Evolutionary conservation across 2,888 invertebrate species (phyloP), one percentile per base, ranked within the genome.

Genomic region (Pilophorus perplexus): DNA sequence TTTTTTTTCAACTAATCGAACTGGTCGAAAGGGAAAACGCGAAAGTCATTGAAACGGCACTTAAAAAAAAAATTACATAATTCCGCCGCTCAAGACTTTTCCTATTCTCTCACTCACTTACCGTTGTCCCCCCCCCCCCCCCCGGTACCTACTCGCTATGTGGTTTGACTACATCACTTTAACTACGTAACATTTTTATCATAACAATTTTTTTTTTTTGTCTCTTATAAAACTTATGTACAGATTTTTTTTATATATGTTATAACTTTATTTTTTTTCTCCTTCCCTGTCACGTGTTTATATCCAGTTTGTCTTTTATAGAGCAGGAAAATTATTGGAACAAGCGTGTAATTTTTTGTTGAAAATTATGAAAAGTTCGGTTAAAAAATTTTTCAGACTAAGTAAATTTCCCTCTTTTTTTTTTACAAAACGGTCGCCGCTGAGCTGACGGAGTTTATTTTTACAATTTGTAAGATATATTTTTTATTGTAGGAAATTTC

Each of bases 391-490:
- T n/a, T n/a, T n/a, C n/a, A n/a, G n/a, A n/a, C n/a, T n/a, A n/a
- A n/a, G n/a, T n/a, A n/a, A n/a, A n/a, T n/a, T n/a, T n/a, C n/a
- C n/a, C n/a, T n/a, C n/a, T n/a, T n/a, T n/a, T n/a, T n/a, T n/a
- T n/a, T n/a, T n/a, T n/a, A n/a, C n/a, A n/a, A n/a, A n/a, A n/a
- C n/a, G n/a, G n/a, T n/a, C n/a, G n/a, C n/a, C n/a, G n/a, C n/a
- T n/a, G 55, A 55, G 37, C 38, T 55, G 55, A 55, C 38, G 68
- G 66, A 65, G 50, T 60, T 67, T 66, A 66, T 68, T 68, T 68
- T 68, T 68, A 66, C 68, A 66, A 57, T 68, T 68, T 68, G 68
- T 68, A 68, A 68, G 68, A 68, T 68, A 65, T 65, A 66, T 68
- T 68, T 68, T 66, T 60, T 59, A 60, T 60, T 44, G 28, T 44